A percentile compares a stretch with the other conserved stretches of the same genome.
Evolutionary conservation across 2,797 vertebrate genomes (phyloP).

Genomic region (Siniperca scherzeri): DNA sequence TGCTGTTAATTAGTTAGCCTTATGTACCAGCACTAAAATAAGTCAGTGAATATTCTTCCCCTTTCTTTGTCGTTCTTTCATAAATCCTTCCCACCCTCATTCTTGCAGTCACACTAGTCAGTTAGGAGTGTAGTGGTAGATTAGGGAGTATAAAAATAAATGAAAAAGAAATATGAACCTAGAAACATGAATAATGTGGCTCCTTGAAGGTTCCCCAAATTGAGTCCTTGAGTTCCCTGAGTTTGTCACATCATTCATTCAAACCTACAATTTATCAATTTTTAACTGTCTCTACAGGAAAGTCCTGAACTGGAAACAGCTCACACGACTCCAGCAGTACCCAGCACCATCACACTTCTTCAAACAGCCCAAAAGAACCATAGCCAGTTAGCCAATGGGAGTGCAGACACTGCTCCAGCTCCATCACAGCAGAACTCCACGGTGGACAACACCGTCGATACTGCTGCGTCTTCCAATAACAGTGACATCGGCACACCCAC

Average conservation of each 20-base stretch:
- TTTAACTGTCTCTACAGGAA: constrained; percentile 60
- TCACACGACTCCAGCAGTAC: constrained; percentile 27
- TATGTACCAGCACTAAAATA: not conserved
- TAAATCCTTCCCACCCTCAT: not conserved
- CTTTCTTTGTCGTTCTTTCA: not conserved
- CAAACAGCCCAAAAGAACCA: constrained; percentile 73
- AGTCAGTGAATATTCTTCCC: not conserved
- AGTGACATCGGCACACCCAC: constrained; percentile 46
- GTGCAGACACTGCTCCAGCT: constrained; percentile 30
- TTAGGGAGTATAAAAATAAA: not conserved
- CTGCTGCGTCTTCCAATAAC: constrained; percentile 70
- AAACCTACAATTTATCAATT: not conserved
- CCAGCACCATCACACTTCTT: constrained; percentile 63
- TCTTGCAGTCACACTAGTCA: not conserved
- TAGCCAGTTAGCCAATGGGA: constrained; percentile 68
- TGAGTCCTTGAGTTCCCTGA: too few species aligned
- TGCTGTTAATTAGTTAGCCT: not conserved
- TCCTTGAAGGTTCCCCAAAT: not conserved
- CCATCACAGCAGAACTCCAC: constrained; percentile 67
- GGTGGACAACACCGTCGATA: constrained; percentile 20
- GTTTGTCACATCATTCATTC: not conserved
- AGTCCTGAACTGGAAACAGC: constrained; percentile 44
- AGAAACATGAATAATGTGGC: not conserved
- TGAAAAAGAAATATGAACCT: not conserved
- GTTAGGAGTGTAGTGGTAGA: not conserved